Evolutionary conservation across 2,888 invertebrate genomes (phyloP), one percentile per base, ranked within the genome.

Genomic region (Branchipolynoe longqiensis): DNA sequence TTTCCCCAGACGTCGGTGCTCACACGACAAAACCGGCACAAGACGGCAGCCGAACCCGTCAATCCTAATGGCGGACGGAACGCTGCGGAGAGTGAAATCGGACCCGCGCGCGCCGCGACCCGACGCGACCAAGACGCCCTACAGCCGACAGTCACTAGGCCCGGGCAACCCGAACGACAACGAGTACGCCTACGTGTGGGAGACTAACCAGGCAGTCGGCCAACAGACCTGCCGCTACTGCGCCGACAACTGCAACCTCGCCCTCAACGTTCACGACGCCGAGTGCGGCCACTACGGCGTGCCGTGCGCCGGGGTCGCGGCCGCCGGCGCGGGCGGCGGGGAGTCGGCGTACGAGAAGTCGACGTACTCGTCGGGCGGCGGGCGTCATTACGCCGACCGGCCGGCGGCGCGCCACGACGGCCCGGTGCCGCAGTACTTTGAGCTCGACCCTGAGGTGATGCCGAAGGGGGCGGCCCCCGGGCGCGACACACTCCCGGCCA

Each of bases 131-230:
- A 54, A 41, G 28, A 41, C 48, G 12, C 78, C 78, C 31, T 78
- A 78, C 48, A 48, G 48, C 18, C 78, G 78, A 8, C 78, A 78
- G 54, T 48, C 62, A n/a, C 83, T 83, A 3, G 73, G 73, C 8
- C 41, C 22, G 28, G 64, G 59, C 41, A 36, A 58, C 36, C 69
- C 36, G 33, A 69, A 69, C 73, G 84, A 84, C 73, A 84, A 84
- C 73, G 84, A 84, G 38, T 84, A 84, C 48, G 84, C 84, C 31
- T 84, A 64, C 41, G 84, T 84, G 36, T 84, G 84, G 84, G 84
- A 84, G 31, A 84, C 84, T 28, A 78, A 78, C 78, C 78, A 41
- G 48, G 41, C 84, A 2, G 25, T 14, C 22, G n/a, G 40, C 41
- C 83, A 59, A 62, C 73, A 69, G 18, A 25, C 41, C 41, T 78